These are phyloP conservation scores for Astyanax mexicanus DNA, from an alignment of 2,797 vertebrate species.

Conservation along the genomic window DNA sequence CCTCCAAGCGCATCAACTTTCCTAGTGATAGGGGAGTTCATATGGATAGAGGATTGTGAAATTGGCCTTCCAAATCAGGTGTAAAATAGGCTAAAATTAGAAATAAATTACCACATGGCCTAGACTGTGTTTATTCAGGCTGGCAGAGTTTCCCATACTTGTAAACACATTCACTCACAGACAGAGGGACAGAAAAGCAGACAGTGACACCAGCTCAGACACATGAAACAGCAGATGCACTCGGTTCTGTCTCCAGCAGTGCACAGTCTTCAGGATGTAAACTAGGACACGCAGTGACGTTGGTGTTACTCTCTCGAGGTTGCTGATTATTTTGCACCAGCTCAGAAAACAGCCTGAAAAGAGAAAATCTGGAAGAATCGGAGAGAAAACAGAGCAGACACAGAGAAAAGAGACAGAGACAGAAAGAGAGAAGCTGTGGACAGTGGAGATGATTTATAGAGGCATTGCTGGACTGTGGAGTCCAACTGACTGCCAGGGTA, in stretches of 20 bases:
- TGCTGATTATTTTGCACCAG: slow-evolving; percentile 35
- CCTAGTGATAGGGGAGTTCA: too few species aligned
- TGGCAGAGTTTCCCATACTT: background rate
- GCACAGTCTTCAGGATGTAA: slow-evolving; percentile 38
- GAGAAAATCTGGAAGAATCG: slow-evolving; percentile 17
- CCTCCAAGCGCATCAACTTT: too few species aligned
- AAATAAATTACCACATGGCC: too few species aligned
- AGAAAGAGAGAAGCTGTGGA: slow-evolving; percentile 17
- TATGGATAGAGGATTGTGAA: too few species aligned
- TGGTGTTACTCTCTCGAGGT: slow-evolving; percentile 42
- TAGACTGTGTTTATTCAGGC: slow-evolving; percentile 15
- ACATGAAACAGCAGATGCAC: slow-evolving; percentile 13
- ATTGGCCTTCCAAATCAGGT: too few species aligned
- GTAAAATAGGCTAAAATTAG: too few species aligned
- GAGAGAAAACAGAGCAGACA: slow-evolving; percentile 23
- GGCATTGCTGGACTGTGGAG: slow-evolving; percentile 6
- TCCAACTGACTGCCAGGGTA: slow-evolving; percentile 38
- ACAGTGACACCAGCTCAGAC: background rate
- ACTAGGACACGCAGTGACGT: slow-evolving; percentile 58
- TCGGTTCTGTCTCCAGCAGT: slow-evolving; percentile 28
- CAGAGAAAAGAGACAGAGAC: slow-evolving; percentile 3
- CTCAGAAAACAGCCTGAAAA: slow-evolving; percentile 19
- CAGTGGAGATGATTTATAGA: slow-evolving; percentile 41
- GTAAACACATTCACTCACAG: slow-evolving; percentile 26
- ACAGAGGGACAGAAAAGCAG: background rate